Evolutionary conservation across 2,888 invertebrate species (phyloP).

Genomic region (Alsophila aescularia): DNA sequence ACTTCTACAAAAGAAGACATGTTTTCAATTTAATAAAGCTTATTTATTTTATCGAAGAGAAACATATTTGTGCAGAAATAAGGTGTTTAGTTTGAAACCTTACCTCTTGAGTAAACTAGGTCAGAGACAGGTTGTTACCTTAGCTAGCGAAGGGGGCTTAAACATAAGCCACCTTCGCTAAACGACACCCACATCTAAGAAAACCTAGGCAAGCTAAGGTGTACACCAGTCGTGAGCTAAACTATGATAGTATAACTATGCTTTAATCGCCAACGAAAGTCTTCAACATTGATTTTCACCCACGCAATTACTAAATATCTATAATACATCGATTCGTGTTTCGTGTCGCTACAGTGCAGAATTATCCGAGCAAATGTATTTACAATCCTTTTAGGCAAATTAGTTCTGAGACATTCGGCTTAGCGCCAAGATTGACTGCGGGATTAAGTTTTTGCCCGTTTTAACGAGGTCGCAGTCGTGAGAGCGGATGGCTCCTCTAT

Average conservation of each 20-base stretch:
- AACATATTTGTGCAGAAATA: constrained; percentile 11
- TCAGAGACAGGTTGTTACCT: constrained; percentile 15
- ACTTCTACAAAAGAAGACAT: background rate
- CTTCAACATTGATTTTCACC: constrained; percentile 31
- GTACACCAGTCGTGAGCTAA: constrained; percentile 15
- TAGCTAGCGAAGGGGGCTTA: constrained; percentile 28
- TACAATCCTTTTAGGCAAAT: constrained; percentile 29
- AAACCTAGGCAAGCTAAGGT: constrained; percentile 18
- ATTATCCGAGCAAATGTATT: constrained; percentile 21
- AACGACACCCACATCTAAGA: constrained; percentile 25
- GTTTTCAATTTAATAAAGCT: constrained; percentile 12
- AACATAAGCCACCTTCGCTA: constrained; percentile 31
- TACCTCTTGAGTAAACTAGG: constrained; percentile 27
- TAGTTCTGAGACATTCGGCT: constrained; percentile 41
- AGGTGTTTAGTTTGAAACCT: constrained; percentile 18
- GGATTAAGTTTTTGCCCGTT: constrained; percentile 27
- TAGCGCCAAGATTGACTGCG: constrained; percentile 31
- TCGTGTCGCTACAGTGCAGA: constrained; percentile 2
- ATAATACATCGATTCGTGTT: constrained; percentile 1
- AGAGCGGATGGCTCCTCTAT: constrained; percentile 44
- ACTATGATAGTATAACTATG: too few relatives aligned
- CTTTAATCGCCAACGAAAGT: constrained; percentile 14
- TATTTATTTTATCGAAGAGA: background rate
- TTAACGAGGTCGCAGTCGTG: constrained; percentile 50
- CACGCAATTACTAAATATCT: constrained; percentile 25